These are phyloP conservation scores for Synchiropus splendidus DNA, from an alignment of 2,113 vertebrate species.

Conservation along the genomic window DNA sequence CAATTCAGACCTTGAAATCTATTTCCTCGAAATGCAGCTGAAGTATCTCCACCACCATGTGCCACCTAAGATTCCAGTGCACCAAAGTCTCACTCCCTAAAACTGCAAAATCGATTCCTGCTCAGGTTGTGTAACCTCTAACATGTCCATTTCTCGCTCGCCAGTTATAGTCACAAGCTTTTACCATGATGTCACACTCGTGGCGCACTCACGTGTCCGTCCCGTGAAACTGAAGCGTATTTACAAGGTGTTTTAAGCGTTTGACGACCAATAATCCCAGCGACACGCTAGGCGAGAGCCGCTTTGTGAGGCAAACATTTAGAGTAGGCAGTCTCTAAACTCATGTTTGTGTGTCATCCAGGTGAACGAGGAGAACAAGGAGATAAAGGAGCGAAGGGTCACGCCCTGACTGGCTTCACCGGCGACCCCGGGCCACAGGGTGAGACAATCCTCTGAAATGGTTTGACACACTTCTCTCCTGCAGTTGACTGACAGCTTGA, in stretches of 20 bases:
- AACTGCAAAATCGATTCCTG: slow-evolving; percentile 10
- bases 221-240: slow-evolving; percentile 35
- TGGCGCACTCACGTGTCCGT: slow-evolving; percentile 10
- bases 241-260: slow-evolving; percentile 40
- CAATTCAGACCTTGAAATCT: too few species aligned
- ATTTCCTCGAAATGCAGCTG: too few species aligned
- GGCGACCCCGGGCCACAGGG: slow-evolving; percentile 55
- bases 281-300: too few species aligned
- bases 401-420: slow-evolving; percentile 47
- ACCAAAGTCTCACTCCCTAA: not conserved
- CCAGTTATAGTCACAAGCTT: slow-evolving; percentile 15
- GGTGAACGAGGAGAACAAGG: slow-evolving; percentile 57
- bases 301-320: too few species aligned
- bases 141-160: slow-evolving; percentile 1
- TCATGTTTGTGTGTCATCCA: slow-evolving; percentile 28
- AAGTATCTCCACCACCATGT: slow-evolving; percentile 1
- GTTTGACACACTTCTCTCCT: too few species aligned
- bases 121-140: slow-evolving; percentile 5
- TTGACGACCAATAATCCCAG: slow-evolving; percentile 33
- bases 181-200: slow-evolving; percentile 26
- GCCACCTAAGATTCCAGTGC: not conserved
- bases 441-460: slow-evolving; percentile 19
- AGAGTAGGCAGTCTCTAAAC: slow-evolving; percentile 8
- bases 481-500: too few species aligned
- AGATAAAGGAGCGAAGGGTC: slow-evolving; percentile 52